Evolutionary conservation across 2,797 vertebrate species (phyloP), one percentile per base, ranked within the genome.

Genomic region (Bryconaethiops microstoma): DNA sequence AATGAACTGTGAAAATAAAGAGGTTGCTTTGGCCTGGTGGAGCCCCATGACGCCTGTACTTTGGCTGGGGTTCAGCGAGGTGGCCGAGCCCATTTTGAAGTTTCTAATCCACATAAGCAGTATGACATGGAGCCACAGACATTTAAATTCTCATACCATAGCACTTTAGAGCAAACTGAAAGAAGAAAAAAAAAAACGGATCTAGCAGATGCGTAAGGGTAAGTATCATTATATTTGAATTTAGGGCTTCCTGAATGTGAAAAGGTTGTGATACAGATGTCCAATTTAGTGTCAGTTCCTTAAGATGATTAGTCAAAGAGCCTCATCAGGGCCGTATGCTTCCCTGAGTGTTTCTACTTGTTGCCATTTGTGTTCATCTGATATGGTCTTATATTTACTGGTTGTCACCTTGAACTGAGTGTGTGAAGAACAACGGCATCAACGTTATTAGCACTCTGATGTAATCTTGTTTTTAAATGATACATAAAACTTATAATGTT

Each of bases 21-120:
- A 74, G 71, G 72, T 57, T 62, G 82, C 70, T 83, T 75, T 50
- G 59, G 79, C 76, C 69, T 65, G 67, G 42, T 25, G 45, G 73
- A 81, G 45, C 68, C 42, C 57, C 57, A 39, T 74, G 77, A 84
- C 72, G 74, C 54, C 45, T 68, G 29, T 50, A 77, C 67, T 64
- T 12, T 55, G 64, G 48, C 63, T 82, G 57, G n/a, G 74, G 74
- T 68, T 77, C 80, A 70, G 65, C 67, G 74, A 65, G 74, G 76
- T 62, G 21, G 50, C 16, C 0, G 59, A 72, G 62, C 39, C 72
- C 13, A 81, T 81, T 84, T 79, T 55, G 75, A 70, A 63, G 80
- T 54, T 60, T 63, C 50, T 78, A 57, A 45, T 74, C 78, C 64
- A 74, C 71, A 59, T 63, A 75, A 59, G 70, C 45, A 50, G 25